Conservation (phyloP, 2,888 invertebrate species). For the Parnassius smintheus region DNA sequence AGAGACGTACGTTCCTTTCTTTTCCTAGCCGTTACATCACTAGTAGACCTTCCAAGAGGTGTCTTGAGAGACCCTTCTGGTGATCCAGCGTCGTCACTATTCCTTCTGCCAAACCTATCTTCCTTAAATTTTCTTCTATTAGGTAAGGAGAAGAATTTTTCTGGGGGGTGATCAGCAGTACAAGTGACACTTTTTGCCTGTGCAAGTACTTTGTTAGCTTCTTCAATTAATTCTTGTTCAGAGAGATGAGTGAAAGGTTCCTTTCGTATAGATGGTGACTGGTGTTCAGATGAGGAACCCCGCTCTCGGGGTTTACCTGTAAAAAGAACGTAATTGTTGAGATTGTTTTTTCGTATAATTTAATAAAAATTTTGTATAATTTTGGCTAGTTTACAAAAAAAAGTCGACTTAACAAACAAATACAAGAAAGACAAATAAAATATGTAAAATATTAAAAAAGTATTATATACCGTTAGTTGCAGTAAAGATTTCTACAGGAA, state of each 20-base stretch:
- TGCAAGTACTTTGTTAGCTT: slow-evolving; percentile 87
- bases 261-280: slow-evolving; percentile 57
- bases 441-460: no score
- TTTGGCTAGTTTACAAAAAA: no score
- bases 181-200: slow-evolving; percentile 88
- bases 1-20: slow-evolving; percentile 82
- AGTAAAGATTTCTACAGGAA: no score
- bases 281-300: slow-evolving; percentile 57
- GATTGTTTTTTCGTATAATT: neutral
- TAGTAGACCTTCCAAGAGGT: slow-evolving; percentile 78
- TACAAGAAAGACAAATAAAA: no score
- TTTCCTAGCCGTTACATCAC: slow-evolving; percentile 76
- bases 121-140: slow-evolving; percentile 81
- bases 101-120: slow-evolving; percentile 62
- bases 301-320: slow-evolving; percentile 76
- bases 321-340: slow-evolving; percentile 36
- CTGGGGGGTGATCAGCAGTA: slow-evolving; percentile 80
- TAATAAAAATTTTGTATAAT: no score
- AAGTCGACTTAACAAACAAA: no score
- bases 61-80: slow-evolving; percentile 53
- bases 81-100: slow-evolving; percentile 78
- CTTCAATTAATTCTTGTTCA: slow-evolving; percentile 86
- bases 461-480: no score
- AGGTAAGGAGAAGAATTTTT: slow-evolving; percentile 85
- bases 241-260: slow-evolving; percentile 85